phyloP scores from a whole-genome alignment of 2,888 invertebrate genomes.

The Agrochola lychnidis region DNA sequence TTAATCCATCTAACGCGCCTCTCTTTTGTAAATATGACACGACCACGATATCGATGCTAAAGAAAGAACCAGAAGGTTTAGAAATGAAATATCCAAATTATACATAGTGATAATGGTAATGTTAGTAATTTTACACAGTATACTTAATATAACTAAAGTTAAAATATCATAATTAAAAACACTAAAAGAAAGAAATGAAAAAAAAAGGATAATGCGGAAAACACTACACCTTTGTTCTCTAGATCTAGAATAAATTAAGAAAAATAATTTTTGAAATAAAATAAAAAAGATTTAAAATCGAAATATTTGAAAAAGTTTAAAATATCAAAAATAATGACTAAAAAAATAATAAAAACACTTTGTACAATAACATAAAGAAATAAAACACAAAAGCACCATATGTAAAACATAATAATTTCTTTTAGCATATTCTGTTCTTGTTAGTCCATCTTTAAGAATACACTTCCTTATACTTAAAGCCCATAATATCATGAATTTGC shows the following conservation, averaged over 20 bases:
- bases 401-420: no score
- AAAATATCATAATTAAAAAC: no score
- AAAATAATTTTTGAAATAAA: neutral
- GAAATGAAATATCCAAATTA: neutral
- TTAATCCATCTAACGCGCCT: conserved; percentile 65
- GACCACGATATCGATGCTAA: conserved; percentile 27
- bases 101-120: neutral
- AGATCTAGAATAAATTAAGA: neutral
- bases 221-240: neutral
- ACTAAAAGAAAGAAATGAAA: no score
- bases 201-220: neutral
- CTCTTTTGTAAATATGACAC: conserved; percentile 50
- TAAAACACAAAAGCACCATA: no score
- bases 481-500: conserved; percentile 58
- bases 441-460: conserved; percentile 60
- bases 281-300: no score
- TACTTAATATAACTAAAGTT: no score
- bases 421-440: conserved; percentile 41
- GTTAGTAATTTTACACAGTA: no score
- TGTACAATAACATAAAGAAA: conserved; percentile 3
- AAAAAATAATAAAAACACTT: no score
- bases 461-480: conserved; percentile 54
- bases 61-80: conserved; percentile 12
- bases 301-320: no score
- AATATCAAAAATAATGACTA: conserved; percentile 7